These are phyloP conservation scores for Lissocephala sabroskyi DNA, from an alignment of 2,888 invertebrate genomes.

Conservation along the genomic window DNA sequence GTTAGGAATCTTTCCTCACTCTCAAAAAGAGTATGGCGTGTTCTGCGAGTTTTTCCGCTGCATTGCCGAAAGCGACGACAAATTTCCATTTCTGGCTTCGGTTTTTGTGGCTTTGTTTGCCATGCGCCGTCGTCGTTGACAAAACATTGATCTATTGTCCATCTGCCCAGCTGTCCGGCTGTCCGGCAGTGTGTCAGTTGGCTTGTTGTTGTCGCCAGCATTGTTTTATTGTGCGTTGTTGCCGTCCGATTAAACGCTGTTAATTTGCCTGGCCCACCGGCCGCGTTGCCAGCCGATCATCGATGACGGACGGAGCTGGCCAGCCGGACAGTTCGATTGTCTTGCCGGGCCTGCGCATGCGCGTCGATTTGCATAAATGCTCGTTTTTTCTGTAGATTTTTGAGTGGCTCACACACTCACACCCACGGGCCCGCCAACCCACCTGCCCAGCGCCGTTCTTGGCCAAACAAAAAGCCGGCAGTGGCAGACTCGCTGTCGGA, in stretches of 20 bases:
- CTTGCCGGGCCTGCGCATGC: constrained; percentile 40
- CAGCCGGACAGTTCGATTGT: neutral
- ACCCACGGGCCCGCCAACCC: no score
- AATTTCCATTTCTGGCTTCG: no score
- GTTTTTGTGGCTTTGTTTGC: neutral
- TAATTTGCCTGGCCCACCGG: constrained; percentile 45
- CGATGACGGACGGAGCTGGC: neutral
- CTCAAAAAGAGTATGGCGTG: no score
- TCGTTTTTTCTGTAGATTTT: no score
- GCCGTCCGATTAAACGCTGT: constrained; percentile 35
- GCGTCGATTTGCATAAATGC: constrained; percentile 50
- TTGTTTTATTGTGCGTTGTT: neutral
- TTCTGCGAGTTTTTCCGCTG: no score
- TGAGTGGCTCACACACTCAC: no score
- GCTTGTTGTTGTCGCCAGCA: neutral
- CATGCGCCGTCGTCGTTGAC: constrained; percentile 1
- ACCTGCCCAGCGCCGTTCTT: constrained; percentile 2
- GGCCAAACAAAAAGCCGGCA: constrained; percentile 34
- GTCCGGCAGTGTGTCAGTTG: neutral
- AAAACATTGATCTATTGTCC: constrained; percentile 4
- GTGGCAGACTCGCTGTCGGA: constrained; percentile 16
- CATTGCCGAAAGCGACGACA: no score
- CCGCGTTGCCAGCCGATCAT: constrained; percentile 19
- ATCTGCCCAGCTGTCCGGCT: no score
- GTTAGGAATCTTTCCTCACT: no score